Evolutionary conservation across 2,113 vertebrate genomes (phyloP).

Genomic region (Verasper variegatus): DNA sequence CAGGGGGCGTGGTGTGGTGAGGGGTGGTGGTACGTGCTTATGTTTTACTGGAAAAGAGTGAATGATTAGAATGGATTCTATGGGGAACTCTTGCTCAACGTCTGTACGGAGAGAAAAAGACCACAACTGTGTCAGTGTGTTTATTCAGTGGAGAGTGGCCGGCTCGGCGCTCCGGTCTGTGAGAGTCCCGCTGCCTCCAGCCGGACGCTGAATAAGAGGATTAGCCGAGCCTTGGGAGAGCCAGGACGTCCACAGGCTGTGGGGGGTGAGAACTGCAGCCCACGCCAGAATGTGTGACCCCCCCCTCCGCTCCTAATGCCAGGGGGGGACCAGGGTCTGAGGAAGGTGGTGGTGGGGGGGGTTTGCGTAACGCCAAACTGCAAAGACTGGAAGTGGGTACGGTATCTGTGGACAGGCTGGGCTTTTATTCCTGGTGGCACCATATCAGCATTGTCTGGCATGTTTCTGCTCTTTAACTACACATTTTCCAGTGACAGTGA

Average conservation of each 20-base stretch:
- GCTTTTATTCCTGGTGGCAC: constrained; percentile 13
- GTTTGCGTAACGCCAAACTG: not conserved
- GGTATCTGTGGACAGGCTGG: constrained; percentile 51
- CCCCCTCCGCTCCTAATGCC: constrained; percentile 44
- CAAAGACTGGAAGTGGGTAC: constrained; percentile 9
- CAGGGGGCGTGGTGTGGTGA: not conserved
- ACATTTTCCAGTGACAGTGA: not conserved
- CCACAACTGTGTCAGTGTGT: constrained; percentile 73
- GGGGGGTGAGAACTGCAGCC: constrained; percentile 64
- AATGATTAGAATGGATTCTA: constrained; percentile 61
- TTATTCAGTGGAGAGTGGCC: constrained; percentile 67
- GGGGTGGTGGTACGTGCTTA: constrained; percentile 36
- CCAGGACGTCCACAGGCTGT: constrained; percentile 51
- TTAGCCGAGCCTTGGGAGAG: constrained; percentile 72
- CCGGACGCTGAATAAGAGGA: constrained; percentile 77
- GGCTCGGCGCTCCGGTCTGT: constrained; percentile 58
- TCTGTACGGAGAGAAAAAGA: constrained; percentile 56
- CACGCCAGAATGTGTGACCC: constrained; percentile 65
- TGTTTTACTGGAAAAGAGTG: constrained; percentile 60
- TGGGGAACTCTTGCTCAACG: constrained; percentile 58
- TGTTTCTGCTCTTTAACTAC: not conserved
- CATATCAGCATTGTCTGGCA: not conserved
- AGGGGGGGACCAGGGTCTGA: constrained; percentile 13
- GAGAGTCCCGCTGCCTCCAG: constrained; percentile 59
- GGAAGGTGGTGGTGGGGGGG: constrained; percentile 16